Conservation (phyloP, 2,888 invertebrate species). For the Hypolimnas misippus region DNA sequence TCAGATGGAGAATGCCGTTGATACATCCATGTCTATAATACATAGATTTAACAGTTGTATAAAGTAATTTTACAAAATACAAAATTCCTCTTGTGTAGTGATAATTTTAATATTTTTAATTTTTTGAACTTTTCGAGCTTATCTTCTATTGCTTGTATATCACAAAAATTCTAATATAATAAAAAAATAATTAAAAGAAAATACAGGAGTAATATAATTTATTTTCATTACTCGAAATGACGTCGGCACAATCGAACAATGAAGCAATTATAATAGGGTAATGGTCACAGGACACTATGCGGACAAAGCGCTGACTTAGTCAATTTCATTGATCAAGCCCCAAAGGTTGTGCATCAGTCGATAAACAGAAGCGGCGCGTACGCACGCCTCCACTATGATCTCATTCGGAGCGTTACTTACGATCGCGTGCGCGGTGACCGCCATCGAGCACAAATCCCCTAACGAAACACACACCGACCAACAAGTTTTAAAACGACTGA, state of each 20-base stretch:
- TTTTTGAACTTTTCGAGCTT: too few species aligned
- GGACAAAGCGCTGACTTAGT: slow-evolving; percentile 39
- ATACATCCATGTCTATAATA: too few species aligned
- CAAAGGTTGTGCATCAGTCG: slow-evolving; percentile 57
- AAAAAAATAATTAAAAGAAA: too few species aligned
- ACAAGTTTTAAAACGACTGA: slow-evolving; percentile 55
- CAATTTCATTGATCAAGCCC: slow-evolving; percentile 46
- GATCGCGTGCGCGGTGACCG: slow-evolving; percentile 62
- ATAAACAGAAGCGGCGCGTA: slow-evolving; percentile 62
- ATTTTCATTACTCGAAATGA: too few species aligned
- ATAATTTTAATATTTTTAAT: too few species aligned
- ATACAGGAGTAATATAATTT: too few species aligned
- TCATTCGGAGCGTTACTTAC: slow-evolving; percentile 56
- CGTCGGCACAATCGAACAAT: slow-evolving; percentile 49
- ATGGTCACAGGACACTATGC: slow-evolving; percentile 49
- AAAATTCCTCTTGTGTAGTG: too few species aligned
- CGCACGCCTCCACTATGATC: slow-evolving; percentile 70
- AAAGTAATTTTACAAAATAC: too few species aligned
- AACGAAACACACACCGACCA: slow-evolving; percentile 59
- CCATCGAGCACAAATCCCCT: slow-evolving; percentile 49
- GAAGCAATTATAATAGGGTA: slow-evolving; percentile 57
- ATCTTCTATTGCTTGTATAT: too few species aligned
- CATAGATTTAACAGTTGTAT: too few species aligned
- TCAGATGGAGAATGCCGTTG: too few species aligned
- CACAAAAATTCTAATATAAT: too few species aligned